Conservation (phyloP, 2,888 invertebrate genomes). For the Drosophila tanythrix region DNA sequence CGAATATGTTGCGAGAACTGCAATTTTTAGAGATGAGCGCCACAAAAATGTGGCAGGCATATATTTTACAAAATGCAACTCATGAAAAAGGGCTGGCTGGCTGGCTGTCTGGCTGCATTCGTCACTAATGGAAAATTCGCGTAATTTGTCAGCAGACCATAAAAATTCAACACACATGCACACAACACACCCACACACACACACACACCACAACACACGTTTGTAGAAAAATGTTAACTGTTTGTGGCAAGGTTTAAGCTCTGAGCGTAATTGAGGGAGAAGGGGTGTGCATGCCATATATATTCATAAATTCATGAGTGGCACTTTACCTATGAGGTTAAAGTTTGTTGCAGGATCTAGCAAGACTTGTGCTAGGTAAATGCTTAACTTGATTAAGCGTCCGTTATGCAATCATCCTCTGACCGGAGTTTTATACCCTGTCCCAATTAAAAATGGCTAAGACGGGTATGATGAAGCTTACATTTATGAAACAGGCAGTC, state of each 20-base stretch:
- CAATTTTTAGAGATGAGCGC: slow-evolving; percentile 11
- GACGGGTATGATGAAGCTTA: neutral
- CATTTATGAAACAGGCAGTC: neutral
- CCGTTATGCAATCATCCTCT: slow-evolving; percentile 29
- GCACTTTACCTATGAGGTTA: slow-evolving; percentile 61
- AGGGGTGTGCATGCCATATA: slow-evolving; percentile 14
- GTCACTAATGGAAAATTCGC: slow-evolving; percentile 73
- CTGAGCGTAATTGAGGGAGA: neutral
- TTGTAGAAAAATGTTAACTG: slow-evolving; percentile 64
- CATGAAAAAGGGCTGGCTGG: slow-evolving; percentile 21
- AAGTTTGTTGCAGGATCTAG: slow-evolving; percentile 64
- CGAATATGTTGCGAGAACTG: neutral
- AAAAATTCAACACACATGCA: slow-evolving; percentile 52
- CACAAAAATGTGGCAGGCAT: slow-evolving; percentile 19
- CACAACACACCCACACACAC: slow-evolving; percentile 7
- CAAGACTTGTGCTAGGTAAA: slow-evolving; percentile 15
- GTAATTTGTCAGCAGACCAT: slow-evolving; percentile 77
- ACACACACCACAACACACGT: slow-evolving; percentile 24
- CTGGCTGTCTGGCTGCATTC: slow-evolving; percentile 22
- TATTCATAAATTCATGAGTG: slow-evolving; percentile 51
- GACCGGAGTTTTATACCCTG: neutral
- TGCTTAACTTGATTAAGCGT: slow-evolving; percentile 34
- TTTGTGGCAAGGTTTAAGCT: slow-evolving; percentile 32
- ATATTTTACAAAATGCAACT: slow-evolving; percentile 36
- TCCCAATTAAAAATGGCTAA: neutral